A percentile compares a stretch with the other conserved stretches of the same genome.
Conservation (phyloP, 1,140 invertebrate species). For the Sycobia sp. region DNA sequence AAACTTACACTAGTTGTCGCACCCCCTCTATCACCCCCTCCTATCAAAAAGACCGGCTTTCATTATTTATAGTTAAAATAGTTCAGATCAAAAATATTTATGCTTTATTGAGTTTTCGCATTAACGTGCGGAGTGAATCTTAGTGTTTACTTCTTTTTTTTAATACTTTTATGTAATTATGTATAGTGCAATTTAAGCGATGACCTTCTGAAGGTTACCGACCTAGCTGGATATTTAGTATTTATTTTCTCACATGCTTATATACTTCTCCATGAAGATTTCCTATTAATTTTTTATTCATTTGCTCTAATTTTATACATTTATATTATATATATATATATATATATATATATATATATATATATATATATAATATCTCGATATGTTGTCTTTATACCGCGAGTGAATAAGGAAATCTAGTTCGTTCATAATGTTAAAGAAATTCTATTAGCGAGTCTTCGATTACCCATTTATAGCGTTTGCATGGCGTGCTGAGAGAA, state of each 20-base stretch:
- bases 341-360: constrained; percentile 8
- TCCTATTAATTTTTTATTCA: neutral
- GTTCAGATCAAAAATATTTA: constrained; percentile 48
- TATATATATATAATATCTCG: constrained; percentile 9
- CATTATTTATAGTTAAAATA: constrained; percentile 46
- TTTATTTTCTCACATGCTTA: constrained; percentile 10
- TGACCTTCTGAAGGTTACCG: constrained; percentile 10
- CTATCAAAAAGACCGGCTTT: constrained; percentile 34
- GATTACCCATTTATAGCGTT: neutral
- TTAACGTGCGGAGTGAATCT: constrained; percentile 23
- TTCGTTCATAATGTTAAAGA: constrained; percentile 8
- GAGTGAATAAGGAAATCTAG: constrained; percentile 14
- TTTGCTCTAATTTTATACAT: constrained; percentile 20
- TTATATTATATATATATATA: constrained; percentile 7
- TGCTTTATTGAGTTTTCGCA: constrained; percentile 41
- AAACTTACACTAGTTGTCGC: constrained; percentile 15
- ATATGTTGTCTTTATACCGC: constrained; percentile 22
- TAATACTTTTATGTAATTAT: too few species aligned
- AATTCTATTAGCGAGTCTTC: neutral
- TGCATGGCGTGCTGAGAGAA: too few species aligned
- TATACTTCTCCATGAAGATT: too few species aligned
- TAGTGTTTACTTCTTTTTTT: constrained; percentile 18
- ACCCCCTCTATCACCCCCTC: neutral
- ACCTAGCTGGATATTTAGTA: constrained; percentile 1
- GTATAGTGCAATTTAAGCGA: constrained; percentile 25